Evolutionary conservation across 2,113 vertebrate genomes (phyloP).

Genomic region (Catharus minimus): DNA sequence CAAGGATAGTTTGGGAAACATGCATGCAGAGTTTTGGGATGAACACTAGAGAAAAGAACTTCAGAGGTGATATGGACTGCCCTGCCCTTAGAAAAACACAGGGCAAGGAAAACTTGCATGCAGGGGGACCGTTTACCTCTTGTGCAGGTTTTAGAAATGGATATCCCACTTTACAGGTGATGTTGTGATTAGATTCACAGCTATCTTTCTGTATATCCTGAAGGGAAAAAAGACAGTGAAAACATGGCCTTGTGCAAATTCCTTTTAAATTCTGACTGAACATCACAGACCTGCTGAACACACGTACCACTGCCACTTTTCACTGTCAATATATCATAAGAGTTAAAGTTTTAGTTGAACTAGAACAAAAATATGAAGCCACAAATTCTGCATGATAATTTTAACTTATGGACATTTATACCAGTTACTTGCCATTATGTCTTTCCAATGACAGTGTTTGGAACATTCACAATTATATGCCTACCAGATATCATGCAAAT

Average conservation of each 20-base stretch:
- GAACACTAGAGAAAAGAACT: background rate
- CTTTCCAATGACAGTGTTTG: background rate
- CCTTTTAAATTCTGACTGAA: background rate
- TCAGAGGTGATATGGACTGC: background rate
- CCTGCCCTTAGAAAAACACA: background rate
- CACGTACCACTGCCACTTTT: background rate
- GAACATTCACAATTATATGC: background rate
- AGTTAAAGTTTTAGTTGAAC: background rate
- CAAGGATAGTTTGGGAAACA: background rate
- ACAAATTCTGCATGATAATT: background rate
- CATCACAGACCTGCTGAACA: background rate
- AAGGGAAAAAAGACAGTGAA: conserved; percentile 9
- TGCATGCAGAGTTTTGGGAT: background rate
- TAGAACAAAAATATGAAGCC: background rate
- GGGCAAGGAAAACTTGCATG: background rate
- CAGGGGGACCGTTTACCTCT: conserved; percentile 71
- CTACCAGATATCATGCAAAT: background rate
- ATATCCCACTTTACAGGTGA: conserved; percentile 91
- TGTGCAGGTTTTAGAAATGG: conserved; percentile 84
- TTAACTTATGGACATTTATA: background rate
- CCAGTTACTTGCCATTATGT: background rate
- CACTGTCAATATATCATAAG: background rate
- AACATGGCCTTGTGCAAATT: background rate
- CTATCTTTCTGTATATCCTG: conserved; percentile 85
- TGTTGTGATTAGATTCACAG: conserved; percentile 80